Evolutionary conservation across 2,888 invertebrate species (phyloP).

Genomic region (Drosophila kambysellisi): DNA sequence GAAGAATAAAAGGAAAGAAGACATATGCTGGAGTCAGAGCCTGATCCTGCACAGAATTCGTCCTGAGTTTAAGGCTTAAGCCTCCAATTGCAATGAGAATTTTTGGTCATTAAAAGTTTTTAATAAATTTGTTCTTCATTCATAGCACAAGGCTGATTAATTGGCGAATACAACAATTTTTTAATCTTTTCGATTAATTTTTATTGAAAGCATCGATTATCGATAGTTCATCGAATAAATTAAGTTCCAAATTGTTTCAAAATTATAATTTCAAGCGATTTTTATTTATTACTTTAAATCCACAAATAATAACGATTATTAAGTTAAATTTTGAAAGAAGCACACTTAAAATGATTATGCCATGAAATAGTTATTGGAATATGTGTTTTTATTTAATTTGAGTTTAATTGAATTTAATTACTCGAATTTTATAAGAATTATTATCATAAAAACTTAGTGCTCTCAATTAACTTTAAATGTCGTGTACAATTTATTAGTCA

Average conservation of each 20-base stretch:
- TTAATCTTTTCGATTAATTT: background rate
- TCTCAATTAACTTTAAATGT: background rate
- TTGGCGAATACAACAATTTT: too few species aligned
- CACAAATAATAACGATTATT: background rate
- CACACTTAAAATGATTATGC: background rate
- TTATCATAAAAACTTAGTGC: background rate
- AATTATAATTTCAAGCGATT: background rate
- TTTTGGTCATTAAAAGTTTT: slow-evolving; percentile 21
- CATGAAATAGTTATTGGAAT: background rate
- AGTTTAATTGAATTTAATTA: background rate
- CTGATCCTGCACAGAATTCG: slow-evolving; percentile 20
- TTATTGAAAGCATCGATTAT: background rate
- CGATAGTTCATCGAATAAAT: background rate
- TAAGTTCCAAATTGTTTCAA: background rate
- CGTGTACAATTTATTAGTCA: background rate
- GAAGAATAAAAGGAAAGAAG: slow-evolving; percentile 6
- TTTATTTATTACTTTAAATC: background rate
- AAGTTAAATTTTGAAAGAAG: background rate
- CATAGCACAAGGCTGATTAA: too few species aligned
- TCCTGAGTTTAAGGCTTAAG: slow-evolving; percentile 30
- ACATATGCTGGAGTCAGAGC: slow-evolving; percentile 16
- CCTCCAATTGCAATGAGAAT: slow-evolving; percentile 29
- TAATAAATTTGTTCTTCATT: background rate
- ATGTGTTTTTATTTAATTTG: background rate
- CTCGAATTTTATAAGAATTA: background rate